Evolutionary conservation across 2,888 invertebrate species (phyloP).

Genomic region (Pristionchus fissidentatus): DNA sequence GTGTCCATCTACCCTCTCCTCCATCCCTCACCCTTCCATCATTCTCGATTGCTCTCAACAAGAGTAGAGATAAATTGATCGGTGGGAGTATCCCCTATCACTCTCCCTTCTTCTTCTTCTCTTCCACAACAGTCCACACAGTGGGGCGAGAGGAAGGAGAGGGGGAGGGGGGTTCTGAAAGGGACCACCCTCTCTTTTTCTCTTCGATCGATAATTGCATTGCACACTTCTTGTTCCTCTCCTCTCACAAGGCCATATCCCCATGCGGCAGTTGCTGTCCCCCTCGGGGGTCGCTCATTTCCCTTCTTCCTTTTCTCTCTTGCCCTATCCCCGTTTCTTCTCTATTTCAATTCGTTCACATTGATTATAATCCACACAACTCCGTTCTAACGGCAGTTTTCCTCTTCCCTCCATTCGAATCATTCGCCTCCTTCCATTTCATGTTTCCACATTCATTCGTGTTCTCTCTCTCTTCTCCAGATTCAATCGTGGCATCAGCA

Average conservation of each 20-base stretch:
- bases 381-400: too few species aligned
- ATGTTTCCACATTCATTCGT: background rate
- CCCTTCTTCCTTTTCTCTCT: background rate
- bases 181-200: background rate
- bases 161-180: background rate
- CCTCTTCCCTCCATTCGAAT: too few species aligned
- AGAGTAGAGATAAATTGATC: background rate
- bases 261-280: background rate
- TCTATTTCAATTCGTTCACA: background rate
- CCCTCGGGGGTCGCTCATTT: background rate
- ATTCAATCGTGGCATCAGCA: background rate
- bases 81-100: background rate
- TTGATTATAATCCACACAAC: too few species aligned
- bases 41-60: background rate
- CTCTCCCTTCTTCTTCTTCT: background rate
- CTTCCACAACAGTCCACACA: background rate
- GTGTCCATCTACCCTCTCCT: background rate
- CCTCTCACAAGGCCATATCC: too few species aligned
- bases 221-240: background rate
- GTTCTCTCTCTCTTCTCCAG: background rate
- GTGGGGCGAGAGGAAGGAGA: background rate
- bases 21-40: background rate
- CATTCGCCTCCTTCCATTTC: background rate
- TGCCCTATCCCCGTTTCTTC: background rate
- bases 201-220: background rate